Evolutionary conservation across 2,888 invertebrate species (phyloP).

Genomic region (Rhingia campestris): DNA sequence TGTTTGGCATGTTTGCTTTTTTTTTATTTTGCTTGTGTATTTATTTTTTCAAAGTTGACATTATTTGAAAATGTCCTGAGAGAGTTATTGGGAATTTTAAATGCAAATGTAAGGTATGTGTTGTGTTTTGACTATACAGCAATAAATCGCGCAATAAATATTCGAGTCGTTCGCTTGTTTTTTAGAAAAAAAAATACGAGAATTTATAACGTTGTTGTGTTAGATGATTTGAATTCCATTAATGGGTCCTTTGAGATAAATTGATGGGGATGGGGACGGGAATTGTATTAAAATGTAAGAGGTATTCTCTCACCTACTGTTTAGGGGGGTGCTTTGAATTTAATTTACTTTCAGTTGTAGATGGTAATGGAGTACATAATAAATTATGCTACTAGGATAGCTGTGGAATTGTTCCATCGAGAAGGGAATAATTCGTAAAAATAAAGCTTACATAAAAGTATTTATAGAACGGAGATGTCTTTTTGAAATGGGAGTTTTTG

Average conservation of each 20-base stretch:
- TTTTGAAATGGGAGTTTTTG: no score
- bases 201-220: background rate
- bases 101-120: constrained; percentile 38
- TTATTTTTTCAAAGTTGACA: constrained; percentile 19
- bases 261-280: background rate
- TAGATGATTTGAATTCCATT: background rate
- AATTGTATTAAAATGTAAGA: background rate
- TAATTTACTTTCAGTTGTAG: background rate
- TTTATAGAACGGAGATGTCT: no score
- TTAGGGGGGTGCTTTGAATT: background rate
- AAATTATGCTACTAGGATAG: no score
- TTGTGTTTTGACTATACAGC: no score
- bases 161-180: constrained; percentile 21
- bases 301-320: background rate
- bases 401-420: background rate
- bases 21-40: background rate
- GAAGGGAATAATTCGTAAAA: background rate
- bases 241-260: constrained; percentile 8
- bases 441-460: background rate
- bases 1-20: background rate
- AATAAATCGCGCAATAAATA: constrained; percentile 36
- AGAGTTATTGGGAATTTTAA: constrained; percentile 62
- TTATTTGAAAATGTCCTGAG: constrained; percentile 49
- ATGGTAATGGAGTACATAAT: background rate
- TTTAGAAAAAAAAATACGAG: background rate